Base-by-base conservation (phyloP, 2,113 vertebrate species). In the Microcebus griseorufus region DNA sequence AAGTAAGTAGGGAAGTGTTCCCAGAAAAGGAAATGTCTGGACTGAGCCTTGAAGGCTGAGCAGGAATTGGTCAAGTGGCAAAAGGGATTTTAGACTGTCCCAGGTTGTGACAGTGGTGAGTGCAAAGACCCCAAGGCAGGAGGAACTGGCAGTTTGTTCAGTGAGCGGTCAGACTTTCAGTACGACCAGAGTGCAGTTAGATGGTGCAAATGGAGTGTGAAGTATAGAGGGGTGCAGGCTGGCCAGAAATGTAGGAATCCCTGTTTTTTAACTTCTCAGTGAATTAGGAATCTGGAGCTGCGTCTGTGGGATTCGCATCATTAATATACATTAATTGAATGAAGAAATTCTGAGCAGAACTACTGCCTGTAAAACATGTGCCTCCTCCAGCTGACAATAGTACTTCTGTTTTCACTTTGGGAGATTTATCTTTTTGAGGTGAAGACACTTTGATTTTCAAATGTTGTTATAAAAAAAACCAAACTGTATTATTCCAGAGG, bases 381-480 rank as follows among this genome's bases (percentile, higher is more conserved):
- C 20, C 25, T 27, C 0, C 1, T 65, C 75, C 18, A 58, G 39
- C 34, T 51, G 25, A 42, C 39, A 76, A 25, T 9, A 67, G 48
- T n/a, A 11, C 3, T 48, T 70, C 12, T 5, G 10, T 62, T 93
- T 87, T 9, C 39, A 80, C 48, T 60, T 60, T 29, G 22, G 17
- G 39, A 18, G 45, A 60, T 83, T 81, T 64, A 12, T 88, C n/a
- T 69, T 86, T 75, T 65, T 64, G 65, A 58, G 5, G 18, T 75
- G 65, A 88, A 84, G 69, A 27, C 32, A 27, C 34, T 96, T 67
- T 93, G 18, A 37, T 78, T 78, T 82, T 94, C 34, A 58, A 32
- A 72, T 70, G 62, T 14, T 83, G 1, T 84, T 73, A 7, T 48
- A 80, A 79, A 75, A 60, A 62, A 62, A 18, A 22, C 5, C 62